Evolutionary conservation across 2,797 vertebrate species (phyloP).

Genomic region (Zalophus californianus): DNA sequence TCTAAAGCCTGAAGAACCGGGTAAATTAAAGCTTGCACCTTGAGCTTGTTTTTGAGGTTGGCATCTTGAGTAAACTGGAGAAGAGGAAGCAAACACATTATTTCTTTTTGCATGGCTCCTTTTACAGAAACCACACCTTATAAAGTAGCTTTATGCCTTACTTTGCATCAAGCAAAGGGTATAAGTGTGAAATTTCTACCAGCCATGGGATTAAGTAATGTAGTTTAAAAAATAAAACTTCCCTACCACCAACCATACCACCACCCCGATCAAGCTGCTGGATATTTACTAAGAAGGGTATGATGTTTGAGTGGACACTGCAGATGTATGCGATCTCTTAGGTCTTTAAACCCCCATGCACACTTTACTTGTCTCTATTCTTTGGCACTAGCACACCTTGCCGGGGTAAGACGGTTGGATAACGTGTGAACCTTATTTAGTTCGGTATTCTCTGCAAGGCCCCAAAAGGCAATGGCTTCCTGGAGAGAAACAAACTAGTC

Average conservation of each 20-base stretch:
- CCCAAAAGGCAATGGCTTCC: background rate
- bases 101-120: background rate
- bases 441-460: background rate
- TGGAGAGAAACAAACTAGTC: background rate
- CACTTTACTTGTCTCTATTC: background rate
- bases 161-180: background rate
- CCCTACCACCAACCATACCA: too few relatives aligned
- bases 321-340: background rate
- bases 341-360: background rate
- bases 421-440: background rate
- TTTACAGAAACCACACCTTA: background rate
- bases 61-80: conserved; percentile 91
- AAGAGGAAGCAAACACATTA: background rate
- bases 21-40: conserved; percentile 96
- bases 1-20: conserved; percentile 96
- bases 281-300: background rate
- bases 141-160: background rate
- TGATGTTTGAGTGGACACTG: background rate
- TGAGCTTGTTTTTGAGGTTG: conserved; percentile 89
- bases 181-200: background rate
- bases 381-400: background rate
- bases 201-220: background rate
- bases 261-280: background rate
- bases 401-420: background rate
- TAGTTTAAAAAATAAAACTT: background rate